Base-by-base conservation (phyloP, 1,140 invertebrate species). In the Aphaenogaster rudis region DNA sequence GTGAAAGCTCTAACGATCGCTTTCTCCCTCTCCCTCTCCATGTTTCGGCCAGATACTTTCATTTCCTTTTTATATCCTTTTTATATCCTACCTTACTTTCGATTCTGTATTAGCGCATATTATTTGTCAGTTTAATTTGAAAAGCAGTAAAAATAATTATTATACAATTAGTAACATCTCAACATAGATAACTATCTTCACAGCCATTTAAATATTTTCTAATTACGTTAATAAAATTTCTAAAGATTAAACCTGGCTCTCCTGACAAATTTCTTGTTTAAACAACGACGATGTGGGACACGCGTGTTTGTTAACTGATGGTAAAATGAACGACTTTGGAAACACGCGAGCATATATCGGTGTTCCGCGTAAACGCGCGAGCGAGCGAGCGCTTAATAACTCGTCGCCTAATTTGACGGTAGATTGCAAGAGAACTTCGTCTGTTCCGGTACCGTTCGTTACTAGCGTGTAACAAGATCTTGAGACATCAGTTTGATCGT, bases 401-500 rank as follows among this genome's bases (percentile, higher is more conserved):
- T 82, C 33, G 45, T 76, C 54, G 64, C 36, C 21, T 63, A 84
- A 84, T 84, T 84, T 84, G 80, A 82, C 80, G 80, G 42, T 45
- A 76, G 42, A 84, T 84, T 84, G 69, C 69, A 42, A 84, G 79
- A 52, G 54, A 76, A 84, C 54, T 74, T 84, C 13, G 80, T 33
- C 67, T 42, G 67, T 21, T 21, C 2, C 76, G 28, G 59, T 61
- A 48, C 2, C 39, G 66, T 57, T 84, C 80, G n/a, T 84, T 84
- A 82, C 67, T 61, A 39, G 28, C 54, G 67, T 61, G 69, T 76
- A 84, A 84, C 69, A 13, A 74, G 80, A 84, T 84, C 80, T 84
- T 76, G 80, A 84, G 80, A 84, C 80, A 84, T 84, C 69, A 84
- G 69, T 74, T 76, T 74, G 80, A 76, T 84, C 69, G 80, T 76